phyloP scores from a whole-genome alignment of 2,113 vertebrate species.

The Delphinapterus leucas region DNA sequence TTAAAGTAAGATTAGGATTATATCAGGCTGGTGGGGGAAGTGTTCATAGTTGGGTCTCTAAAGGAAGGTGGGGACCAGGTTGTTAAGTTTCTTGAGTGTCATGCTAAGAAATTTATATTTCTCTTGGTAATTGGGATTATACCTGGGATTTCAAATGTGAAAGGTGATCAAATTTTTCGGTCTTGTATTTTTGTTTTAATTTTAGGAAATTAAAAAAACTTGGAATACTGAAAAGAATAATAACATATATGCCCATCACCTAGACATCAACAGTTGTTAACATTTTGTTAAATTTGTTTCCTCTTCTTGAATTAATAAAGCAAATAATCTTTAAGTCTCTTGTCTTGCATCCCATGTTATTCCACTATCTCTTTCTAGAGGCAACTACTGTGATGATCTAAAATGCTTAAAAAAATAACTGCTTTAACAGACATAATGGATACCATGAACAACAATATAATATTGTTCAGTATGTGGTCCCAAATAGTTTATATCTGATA shows the following conservation, averaged over 20 bases:
- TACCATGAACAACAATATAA: not conserved
- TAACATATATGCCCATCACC: not conserved
- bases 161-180: not conserved
- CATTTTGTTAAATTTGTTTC: slow-evolving; percentile 21
- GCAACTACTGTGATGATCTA: not conserved
- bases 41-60: not conserved
- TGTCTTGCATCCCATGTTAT: not conserved
- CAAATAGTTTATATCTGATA: not conserved
- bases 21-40: not conserved
- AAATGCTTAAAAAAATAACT: not conserved
- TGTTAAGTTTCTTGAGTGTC: not conserved
- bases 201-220: slow-evolving; percentile 40
- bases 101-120: not conserved
- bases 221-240: not conserved
- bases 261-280: not conserved
- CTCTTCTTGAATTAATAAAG: not conserved
- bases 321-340: not conserved
- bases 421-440: not conserved
- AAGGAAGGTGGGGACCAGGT: not conserved
- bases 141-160: slow-evolving; percentile 20
- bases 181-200: not conserved
- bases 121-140: not conserved
- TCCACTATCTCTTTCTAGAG: not conserved
- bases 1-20: not conserved
- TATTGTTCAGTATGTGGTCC: not conserved